phyloP scores from a whole-genome alignment of 1,140 invertebrate species.

The Marisa cornuarietis region DNA sequence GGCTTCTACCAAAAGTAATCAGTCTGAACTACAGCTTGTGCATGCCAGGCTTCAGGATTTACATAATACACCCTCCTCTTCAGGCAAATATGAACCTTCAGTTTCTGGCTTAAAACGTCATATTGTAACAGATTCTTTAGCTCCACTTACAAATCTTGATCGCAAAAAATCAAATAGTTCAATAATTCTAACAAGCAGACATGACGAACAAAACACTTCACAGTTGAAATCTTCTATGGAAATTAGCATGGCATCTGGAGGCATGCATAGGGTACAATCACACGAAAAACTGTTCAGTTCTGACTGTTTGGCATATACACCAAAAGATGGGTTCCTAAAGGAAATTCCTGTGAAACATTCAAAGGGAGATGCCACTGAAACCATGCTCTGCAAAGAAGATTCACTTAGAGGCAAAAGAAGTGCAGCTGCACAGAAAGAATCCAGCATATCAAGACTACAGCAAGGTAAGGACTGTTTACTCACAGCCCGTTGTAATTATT shows the following conservation, averaged over 20 bases:
- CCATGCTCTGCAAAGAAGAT: no score
- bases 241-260: no score
- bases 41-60: conserved; percentile 2
- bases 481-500: no score
- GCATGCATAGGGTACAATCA: conserved; percentile 10
- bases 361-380: no score
- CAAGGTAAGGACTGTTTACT: conserved; percentile 8
- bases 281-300: conserved; percentile 10
- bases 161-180: conserved; percentile 19
- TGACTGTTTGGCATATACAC: conserved; percentile 2
- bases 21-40: conserved; percentile 12
- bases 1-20: background rate
- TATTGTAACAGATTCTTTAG: background rate
- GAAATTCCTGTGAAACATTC: background rate
- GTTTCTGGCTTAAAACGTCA: background rate
- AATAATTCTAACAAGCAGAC: background rate
- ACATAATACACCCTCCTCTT: background rate
- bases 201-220: no score
- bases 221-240: no score
- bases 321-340: conserved; percentile 12
- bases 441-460: conserved; percentile 13
- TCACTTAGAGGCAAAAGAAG: no score
- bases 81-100: background rate
- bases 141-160: conserved; percentile 8
- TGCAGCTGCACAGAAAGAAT: background rate